phyloP scores from a whole-genome alignment of 2,888 invertebrate species.

The Eulithis testata region DNA sequence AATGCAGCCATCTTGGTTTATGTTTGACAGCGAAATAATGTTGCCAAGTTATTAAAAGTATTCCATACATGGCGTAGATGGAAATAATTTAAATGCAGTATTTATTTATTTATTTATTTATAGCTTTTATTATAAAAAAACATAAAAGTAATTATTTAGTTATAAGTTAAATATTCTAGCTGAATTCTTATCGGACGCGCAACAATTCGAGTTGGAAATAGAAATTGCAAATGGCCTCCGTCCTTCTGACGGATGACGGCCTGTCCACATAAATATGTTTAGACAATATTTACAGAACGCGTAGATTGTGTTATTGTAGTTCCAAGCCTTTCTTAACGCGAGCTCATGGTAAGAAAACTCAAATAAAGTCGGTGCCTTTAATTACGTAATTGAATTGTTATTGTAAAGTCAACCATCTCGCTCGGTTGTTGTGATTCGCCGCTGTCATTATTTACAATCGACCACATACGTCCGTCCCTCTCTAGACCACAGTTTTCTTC shows the following conservation, averaged over 20 bases:
- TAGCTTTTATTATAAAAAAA: no score
- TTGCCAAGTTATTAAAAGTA: constrained; percentile 15
- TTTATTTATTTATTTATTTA: no score
- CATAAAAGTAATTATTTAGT: no score
- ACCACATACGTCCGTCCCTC: constrained; percentile 73
- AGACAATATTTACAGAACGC: constrained; percentile 44
- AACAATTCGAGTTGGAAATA: constrained; percentile 16
- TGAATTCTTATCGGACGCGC: constrained; percentile 7
- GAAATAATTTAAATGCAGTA: no score
- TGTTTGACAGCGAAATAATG: constrained; percentile 16
- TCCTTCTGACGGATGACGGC: constrained; percentile 68
- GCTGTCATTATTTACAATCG: constrained; percentile 80
- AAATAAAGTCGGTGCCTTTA: constrained; percentile 19
- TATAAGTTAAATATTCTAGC: no score
- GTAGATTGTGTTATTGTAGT: constrained; percentile 33
- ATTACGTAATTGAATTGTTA: constrained; percentile 66
- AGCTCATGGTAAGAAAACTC: constrained; percentile 27
- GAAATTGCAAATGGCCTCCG: constrained; percentile 74
- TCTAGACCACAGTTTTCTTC: constrained; percentile 75
- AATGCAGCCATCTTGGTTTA: constrained; percentile 15
- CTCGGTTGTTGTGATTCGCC: constrained; percentile 79
- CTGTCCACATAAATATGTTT: constrained; percentile 59
- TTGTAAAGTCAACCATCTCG: constrained; percentile 64
- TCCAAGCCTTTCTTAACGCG: constrained; percentile 23
- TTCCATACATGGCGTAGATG: neutral